These are phyloP conservation scores for Herminia tarsipennalis DNA, from an alignment of 2,888 invertebrate genomes.

Conservation along the genomic window DNA sequence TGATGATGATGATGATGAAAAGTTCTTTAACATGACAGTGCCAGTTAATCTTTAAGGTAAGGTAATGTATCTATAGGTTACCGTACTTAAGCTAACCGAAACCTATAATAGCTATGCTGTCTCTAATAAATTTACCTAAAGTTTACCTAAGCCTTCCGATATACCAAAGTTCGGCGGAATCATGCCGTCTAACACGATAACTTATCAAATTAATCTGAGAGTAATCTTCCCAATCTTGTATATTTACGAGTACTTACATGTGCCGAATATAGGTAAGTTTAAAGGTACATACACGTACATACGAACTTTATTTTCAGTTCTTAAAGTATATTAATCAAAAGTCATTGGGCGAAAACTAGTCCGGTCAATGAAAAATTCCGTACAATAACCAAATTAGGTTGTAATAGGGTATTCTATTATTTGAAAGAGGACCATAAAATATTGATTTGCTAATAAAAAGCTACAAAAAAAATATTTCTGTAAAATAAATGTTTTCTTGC, in stretches of 20 bases:
- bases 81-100: constrained; percentile 5
- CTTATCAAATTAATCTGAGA: constrained; percentile 37
- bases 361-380: too few species aligned
- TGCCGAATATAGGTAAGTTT: not conserved
- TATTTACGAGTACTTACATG: not conserved
- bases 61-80: not conserved
- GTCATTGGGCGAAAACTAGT: too few species aligned
- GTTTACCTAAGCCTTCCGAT: constrained; percentile 34
- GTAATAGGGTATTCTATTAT: too few species aligned
- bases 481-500: too few species aligned
- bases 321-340: not conserved
- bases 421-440: too few species aligned
- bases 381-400: too few species aligned
- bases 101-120: constrained; percentile 12
- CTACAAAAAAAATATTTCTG: too few species aligned
- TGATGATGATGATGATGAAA: too few species aligned
- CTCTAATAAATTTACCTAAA: constrained; percentile 32
- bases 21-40: too few species aligned
- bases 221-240: constrained; percentile 7
- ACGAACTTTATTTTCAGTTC: not conserved
- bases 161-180: constrained; percentile 28
- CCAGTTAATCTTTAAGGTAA: too few species aligned
- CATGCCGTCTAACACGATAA: constrained; percentile 22
- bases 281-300: not conserved
- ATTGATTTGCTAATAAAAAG: too few species aligned